Conservation (phyloP, 2,888 invertebrate genomes). For the Xylota segnis region DNA sequence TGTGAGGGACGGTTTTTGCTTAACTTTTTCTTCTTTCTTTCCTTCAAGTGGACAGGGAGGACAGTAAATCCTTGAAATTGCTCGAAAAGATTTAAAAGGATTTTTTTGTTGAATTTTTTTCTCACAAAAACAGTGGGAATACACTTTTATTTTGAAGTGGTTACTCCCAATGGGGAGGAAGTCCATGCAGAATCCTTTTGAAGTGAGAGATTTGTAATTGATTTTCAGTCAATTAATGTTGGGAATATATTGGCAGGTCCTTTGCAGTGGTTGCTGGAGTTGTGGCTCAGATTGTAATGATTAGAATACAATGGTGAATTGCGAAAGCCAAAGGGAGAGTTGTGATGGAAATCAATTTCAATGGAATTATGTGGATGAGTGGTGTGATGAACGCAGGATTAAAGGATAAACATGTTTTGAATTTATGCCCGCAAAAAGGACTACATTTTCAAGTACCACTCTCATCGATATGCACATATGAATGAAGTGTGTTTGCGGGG, state of each 20-base stretch:
- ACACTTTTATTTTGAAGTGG: background rate
- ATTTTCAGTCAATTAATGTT: background rate
- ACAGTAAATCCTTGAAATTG: background rate
- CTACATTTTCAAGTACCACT: no score
- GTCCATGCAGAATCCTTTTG: background rate
- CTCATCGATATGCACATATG: no score
- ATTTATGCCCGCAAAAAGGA: no score
- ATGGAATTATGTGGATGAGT: no score
- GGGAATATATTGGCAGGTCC: no score
- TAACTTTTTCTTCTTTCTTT: background rate
- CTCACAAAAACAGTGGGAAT: background rate
- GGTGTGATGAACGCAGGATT: background rate
- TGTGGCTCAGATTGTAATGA: no score
- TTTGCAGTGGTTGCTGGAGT: no score
- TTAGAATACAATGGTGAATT: no score
- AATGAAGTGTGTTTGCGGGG: no score
- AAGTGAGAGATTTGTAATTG: background rate
- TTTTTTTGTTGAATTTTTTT: background rate
- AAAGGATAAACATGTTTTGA: no score
- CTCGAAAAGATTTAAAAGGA: slow-evolving; percentile 5
- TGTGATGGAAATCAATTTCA: no score
- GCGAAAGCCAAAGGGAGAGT: no score
- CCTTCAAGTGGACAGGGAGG: background rate
- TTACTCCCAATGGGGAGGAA: background rate
- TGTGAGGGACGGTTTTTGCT: slow-evolving; percentile 1